Percentiles rank a stretch among this genome's conserved stretches.
These are phyloP conservation scores for Leucophenga varia DNA, from an alignment of 1,140 invertebrate species.

Conservation along the genomic window DNA sequence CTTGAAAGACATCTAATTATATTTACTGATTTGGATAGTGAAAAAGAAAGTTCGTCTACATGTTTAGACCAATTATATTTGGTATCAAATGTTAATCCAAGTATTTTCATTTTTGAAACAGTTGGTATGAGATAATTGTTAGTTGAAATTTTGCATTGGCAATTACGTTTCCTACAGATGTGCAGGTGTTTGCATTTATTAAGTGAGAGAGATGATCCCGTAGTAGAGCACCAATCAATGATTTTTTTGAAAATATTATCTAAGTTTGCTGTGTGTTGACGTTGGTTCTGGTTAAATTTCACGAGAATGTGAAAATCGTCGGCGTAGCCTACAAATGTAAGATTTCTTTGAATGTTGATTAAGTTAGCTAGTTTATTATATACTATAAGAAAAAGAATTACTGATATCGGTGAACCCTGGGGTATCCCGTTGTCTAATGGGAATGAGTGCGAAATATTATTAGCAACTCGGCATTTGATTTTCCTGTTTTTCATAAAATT, in stretches of 20 bases:
- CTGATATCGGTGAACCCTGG: slow-evolving; percentile 11
- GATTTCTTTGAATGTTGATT: neutral
- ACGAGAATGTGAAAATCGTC: neutral
- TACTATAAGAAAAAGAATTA: neutral
- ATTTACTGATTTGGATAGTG: neutral
- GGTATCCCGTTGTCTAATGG: slow-evolving; percentile 3
- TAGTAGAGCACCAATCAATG: neutral
- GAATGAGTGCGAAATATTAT: neutral
- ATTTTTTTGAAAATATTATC: slow-evolving; percentile 1
- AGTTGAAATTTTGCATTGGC: neutral
- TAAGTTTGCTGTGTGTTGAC: slow-evolving; percentile 2
- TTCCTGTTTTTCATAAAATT: slow-evolving; percentile 9
- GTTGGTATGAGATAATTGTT: neutral
- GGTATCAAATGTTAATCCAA: slow-evolving; percentile 6
- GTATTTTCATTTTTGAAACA: neutral
- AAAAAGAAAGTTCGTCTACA: neutral
- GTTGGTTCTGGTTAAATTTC: neutral
- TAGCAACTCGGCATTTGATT: neutral
- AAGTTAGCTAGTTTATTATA: neutral
- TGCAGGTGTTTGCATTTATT: slow-evolving; percentile 8
- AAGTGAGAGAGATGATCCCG: slow-evolving; percentile 3
- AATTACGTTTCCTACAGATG: slow-evolving; percentile 7
- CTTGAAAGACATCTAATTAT: slow-evolving; percentile 7
- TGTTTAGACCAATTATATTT: slow-evolving; percentile 5
- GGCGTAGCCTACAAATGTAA: neutral